phyloP scores from a whole-genome alignment of 2,888 invertebrate species.

The Octonoba sinensis region DNA sequence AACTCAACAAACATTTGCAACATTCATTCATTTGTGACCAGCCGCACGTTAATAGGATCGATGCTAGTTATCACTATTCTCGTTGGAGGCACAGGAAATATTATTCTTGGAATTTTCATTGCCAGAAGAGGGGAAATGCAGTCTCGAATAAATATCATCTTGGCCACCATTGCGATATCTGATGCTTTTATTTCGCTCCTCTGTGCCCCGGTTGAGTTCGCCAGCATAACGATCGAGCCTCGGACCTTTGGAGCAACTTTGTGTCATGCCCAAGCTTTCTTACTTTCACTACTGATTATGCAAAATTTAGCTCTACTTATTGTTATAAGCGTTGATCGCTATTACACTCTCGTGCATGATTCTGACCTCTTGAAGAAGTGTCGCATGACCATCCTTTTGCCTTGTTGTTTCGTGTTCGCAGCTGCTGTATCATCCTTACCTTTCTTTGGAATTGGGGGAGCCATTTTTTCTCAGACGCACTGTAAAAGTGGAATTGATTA shows the following conservation, averaged over 20 bases:
- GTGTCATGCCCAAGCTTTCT: conserved; percentile 66
- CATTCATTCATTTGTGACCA: neutral
- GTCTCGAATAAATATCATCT: conserved; percentile 69
- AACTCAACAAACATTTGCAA: conserved; percentile 12
- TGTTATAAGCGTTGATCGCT: conserved; percentile 69
- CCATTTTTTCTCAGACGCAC: conserved; percentile 57
- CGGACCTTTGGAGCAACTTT: conserved; percentile 65
- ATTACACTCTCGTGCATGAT: conserved; percentile 68
- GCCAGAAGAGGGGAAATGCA: conserved; percentile 69
- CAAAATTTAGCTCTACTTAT: conserved; percentile 68
- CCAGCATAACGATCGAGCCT: conserved; percentile 59
- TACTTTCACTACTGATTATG: conserved; percentile 67
- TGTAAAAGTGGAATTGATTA: conserved; percentile 64
- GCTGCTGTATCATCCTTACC: conserved; percentile 58
- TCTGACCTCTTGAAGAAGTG: conserved; percentile 67
- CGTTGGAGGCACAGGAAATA: conserved; percentile 66
- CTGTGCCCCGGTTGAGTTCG: conserved; percentile 67
- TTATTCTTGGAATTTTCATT: conserved; percentile 68
- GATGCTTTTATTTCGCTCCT: conserved; percentile 67
- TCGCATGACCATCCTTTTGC: conserved; percentile 66
- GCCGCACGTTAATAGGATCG: neutral
- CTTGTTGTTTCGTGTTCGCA: conserved; percentile 66
- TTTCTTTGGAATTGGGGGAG: conserved; percentile 32
- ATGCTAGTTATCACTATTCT: conserved; percentile 1
- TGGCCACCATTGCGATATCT: conserved; percentile 69